Base-by-base conservation (phyloP, 2,888 invertebrate genomes). In the Tholera decimalis region DNA sequence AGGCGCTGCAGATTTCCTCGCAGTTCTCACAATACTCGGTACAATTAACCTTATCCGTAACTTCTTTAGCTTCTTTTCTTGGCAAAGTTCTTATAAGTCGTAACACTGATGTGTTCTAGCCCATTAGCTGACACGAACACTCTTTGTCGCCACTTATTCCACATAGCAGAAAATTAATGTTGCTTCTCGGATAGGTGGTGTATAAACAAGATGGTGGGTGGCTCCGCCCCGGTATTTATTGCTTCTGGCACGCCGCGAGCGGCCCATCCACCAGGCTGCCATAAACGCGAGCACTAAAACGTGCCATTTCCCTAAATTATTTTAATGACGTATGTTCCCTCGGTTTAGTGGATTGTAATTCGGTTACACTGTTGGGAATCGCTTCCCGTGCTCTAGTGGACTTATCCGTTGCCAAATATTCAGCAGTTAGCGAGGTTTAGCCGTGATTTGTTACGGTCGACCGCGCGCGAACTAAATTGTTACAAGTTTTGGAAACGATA, bases 301-400 rank as follows among this genome's bases (percentile, higher is more conserved):
- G 89, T 91, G 89, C 89, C 87, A 89, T 92, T 93, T 91, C 86
- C 89, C 89, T 89, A 91, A 91, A 93, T 93, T 91, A 92, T 92
- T 92, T 92, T 89, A 91, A 92, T 92, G 92, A 91, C 88, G 89
- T 90, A 91, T 90, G 88, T 86, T 89, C 87, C 77, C 83, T 84
- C 81, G 81, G 83, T 90, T 91, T 89, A 89, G 85, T 88, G 83
- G 87, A 89, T 87, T 89, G 89, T 91, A 89, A 91, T 90, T 90
- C 86, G 86, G 87, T 89, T 88, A 87, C 84, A 79, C 80, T 84
- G 85, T 85, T 83, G 85, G 83, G 82, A 85, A 86, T 85, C 84
- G 84, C 80, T 86, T 83, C 83, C 80, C 83, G 78, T 82, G 69
- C 81, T 74, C 63, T 74, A 73, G 70, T 76, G 74, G 77, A 79